Evolutionary conservation across 2,113 vertebrate species (phyloP).

Genomic region (Cheilinus undulatus): DNA sequence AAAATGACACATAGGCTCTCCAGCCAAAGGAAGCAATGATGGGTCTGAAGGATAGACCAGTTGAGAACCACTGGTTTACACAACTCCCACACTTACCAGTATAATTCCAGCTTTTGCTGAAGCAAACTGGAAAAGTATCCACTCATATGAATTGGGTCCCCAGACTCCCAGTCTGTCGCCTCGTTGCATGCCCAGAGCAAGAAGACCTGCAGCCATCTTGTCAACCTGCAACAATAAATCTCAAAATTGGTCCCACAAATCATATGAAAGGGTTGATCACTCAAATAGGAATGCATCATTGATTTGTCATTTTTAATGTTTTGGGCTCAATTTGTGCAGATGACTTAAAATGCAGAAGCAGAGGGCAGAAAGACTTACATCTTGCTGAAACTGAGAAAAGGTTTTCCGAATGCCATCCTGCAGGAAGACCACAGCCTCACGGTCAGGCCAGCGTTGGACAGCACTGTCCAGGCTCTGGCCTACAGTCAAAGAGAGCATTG

Average conservation of each 20-base stretch:
- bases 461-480: constrained; percentile 84
- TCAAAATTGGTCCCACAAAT: not conserved
- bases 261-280: too few species aligned
- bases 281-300: too few species aligned
- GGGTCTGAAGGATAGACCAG: too few species aligned
- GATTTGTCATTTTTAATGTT: too few species aligned
- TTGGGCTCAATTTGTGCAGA: too few species aligned
- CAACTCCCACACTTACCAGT: constrained; percentile 92
- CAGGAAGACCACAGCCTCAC: constrained; percentile 86
- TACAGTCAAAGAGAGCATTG: constrained; percentile 83
- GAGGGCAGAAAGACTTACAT: constrained; percentile 76
- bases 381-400: constrained; percentile 87
- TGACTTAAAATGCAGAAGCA: not conserved
- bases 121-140: constrained; percentile 93
- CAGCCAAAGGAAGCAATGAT: too few species aligned
- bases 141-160: constrained; percentile 93
- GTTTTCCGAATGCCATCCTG: constrained; percentile 86
- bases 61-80: too few species aligned
- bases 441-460: constrained; percentile 80
- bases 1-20: too few species aligned
- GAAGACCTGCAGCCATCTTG: constrained; percentile 87
- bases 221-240: constrained; percentile 84
- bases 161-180: constrained; percentile 93
- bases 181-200: constrained; percentile 88
- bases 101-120: constrained; percentile 93